Percentiles rank a stretch among this genome's conserved stretches.
phyloP scores from a whole-genome alignment of 2,888 invertebrate species.

The Ctenicera cuprea region DNA sequence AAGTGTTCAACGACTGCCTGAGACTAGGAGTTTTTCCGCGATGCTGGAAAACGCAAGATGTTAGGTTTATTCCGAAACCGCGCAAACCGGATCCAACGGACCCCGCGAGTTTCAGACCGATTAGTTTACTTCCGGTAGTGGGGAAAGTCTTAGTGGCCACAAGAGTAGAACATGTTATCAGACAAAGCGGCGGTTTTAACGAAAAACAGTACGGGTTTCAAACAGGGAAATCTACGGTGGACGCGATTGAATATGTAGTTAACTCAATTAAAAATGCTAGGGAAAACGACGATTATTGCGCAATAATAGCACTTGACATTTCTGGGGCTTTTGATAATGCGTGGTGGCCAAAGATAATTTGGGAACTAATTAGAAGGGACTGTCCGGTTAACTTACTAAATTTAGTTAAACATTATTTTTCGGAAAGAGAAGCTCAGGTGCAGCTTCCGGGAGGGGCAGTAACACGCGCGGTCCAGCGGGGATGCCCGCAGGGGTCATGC shows the following conservation, averaged over 20 bases:
- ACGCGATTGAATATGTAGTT: slow-evolving; percentile 32
- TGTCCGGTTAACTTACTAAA: no score
- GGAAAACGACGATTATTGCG: slow-evolving; percentile 39
- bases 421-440: no score
- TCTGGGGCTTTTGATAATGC: no score
- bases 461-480: no score
- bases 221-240: slow-evolving; percentile 25
- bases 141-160: slow-evolving; percentile 42
- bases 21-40: slow-evolving; percentile 20
- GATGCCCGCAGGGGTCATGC: no score
- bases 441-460: no score
- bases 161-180: slow-evolving; percentile 13
- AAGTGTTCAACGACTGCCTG: slow-evolving; percentile 37
- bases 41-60: slow-evolving; percentile 29
- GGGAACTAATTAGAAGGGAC: no score
- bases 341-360: no score
- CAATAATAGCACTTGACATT: slow-evolving; percentile 41
- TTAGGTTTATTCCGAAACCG: slow-evolving; percentile 35
- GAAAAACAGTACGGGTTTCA: slow-evolving; percentile 41
- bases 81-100: slow-evolving; percentile 15
- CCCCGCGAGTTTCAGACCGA: slow-evolving; percentile 25
- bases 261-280: slow-evolving; percentile 14
- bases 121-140: slow-evolving; percentile 37
- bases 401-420: no score
- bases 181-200: background rate